Percentiles rank a stretch among this genome's conserved stretches.
These are phyloP conservation scores for Hypomecis atomaria DNA, from an alignment of 2,888 invertebrate species.

Conservation along the genomic window DNA sequence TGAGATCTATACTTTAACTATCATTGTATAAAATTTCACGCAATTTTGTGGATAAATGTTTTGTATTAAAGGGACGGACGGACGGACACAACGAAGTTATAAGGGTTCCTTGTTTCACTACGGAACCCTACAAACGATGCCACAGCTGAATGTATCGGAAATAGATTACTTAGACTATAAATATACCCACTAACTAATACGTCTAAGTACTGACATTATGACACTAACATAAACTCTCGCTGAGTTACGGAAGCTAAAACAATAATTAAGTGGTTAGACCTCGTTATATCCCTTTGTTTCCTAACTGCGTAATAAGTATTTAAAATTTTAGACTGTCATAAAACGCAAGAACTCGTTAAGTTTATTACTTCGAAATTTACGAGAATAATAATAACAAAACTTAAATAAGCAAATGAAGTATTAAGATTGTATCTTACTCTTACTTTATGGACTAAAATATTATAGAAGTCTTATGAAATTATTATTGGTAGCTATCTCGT, in stretches of 20 bases:
- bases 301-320: slow-evolving; percentile 29
- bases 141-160: no score
- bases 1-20: no score
- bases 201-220: neutral
- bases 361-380: slow-evolving; percentile 23
- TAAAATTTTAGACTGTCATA: slow-evolving; percentile 30
- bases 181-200: neutral
- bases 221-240: slow-evolving; percentile 14
- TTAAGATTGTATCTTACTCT: slow-evolving; percentile 6
- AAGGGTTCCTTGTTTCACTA: no score
- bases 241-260: slow-evolving; percentile 22
- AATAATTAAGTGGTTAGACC: slow-evolving; percentile 29
- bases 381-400: slow-evolving; percentile 26
- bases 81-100: no score
- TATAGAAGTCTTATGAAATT: neutral
- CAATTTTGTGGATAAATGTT: no score
- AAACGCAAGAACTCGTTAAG: slow-evolving; percentile 26
- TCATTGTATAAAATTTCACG: no score
- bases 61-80: no score
- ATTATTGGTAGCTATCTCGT: no score
- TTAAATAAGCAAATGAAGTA: slow-evolving; percentile 29
- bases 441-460: neutral
- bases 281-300: slow-evolving; percentile 26
- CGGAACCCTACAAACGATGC: no score
- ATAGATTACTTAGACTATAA: neutral